A percentile compares a stretch with the other conserved stretches of the same genome.
phyloP scores from a whole-genome alignment of 2,888 invertebrate species.

The Cecidostiba fungosa region DNA sequence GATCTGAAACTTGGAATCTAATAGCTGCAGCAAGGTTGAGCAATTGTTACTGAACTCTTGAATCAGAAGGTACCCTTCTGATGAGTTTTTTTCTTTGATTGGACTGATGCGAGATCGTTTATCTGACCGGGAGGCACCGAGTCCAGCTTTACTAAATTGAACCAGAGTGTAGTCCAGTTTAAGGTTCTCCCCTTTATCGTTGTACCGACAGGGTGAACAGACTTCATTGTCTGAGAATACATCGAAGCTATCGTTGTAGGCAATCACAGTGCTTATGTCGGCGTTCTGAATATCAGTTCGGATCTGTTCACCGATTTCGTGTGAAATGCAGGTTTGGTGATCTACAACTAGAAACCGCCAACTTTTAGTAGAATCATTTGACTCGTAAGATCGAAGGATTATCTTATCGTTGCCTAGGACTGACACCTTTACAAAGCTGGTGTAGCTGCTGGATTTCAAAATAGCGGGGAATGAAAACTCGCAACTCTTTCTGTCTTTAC shows the following conservation, averaged over 20 bases:
- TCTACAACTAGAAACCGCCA: not conserved
- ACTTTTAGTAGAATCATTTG: not conserved
- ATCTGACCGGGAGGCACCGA: not conserved
- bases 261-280: not conserved
- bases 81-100: not conserved
- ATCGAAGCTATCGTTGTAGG: not conserved
- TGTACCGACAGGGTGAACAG: not conserved
- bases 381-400: not conserved
- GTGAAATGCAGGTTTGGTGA: not conserved
- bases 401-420: constrained; percentile 1
- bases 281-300: not conserved
- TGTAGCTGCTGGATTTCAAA: not conserved
- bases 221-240: not conserved
- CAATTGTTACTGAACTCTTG: not conserved
- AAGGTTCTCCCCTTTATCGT: not conserved
- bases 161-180: not conserved
- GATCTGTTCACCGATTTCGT: not conserved
- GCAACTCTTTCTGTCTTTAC: not conserved
- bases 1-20: not conserved
- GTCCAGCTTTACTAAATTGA: not conserved
- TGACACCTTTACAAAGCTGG: not conserved
- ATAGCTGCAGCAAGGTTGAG: not conserved
- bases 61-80: not conserved
- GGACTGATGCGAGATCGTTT: not conserved
- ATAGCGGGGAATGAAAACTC: not conserved